Evolutionary conservation across 2,888 invertebrate species (phyloP), one percentile per base, ranked within the genome.

Genomic region (Agrotis clavis): DNA sequence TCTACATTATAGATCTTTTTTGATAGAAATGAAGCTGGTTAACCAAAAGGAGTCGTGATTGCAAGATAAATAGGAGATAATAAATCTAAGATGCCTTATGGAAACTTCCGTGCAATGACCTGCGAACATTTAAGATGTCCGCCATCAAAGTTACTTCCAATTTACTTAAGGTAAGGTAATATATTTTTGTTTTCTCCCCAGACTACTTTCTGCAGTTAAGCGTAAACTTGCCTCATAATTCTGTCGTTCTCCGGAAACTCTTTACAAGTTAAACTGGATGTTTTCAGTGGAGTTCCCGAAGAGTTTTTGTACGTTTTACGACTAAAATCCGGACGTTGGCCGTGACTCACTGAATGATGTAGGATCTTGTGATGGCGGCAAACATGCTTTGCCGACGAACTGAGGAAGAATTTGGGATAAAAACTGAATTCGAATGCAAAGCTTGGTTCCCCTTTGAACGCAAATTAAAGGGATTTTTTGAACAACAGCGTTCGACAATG

Each of bases 201-300:
- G 81, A 83, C 81, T 77, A 79, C 85, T 89, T 86, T 87, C 86
- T 83, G 85, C 86, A 85, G 86, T 87, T 84, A 84, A 83, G 77
- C 79, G 87, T 88, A 88, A 94, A 94, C 91, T 94, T 93, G 86
- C 81, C 89, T 90, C 94, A 93, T 94, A 94, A 94, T 90, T 94
- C 90, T 89, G 88, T 86, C 90, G 84, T 86, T 86, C 86, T 77
- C 84, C 88, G 91, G 91, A 92, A 93, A 91, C 90, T 91, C 91
- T 93, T 92, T 89, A 89, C 91, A 92, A 93, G 90, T 92, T 89
- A 88, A 91, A 91, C 91, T 90, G 83, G 86, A 91, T 91, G 92
- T 92, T 91, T 92, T 91, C 89, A 83, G 82, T 77, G 82, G 89
- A 92, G 88, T 91, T 89, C 51, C 80, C 76, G 79, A 88, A 86